Base-by-base conservation (phyloP, 2,113 vertebrate genomes). In the Megatriorchis doriae region DNA sequence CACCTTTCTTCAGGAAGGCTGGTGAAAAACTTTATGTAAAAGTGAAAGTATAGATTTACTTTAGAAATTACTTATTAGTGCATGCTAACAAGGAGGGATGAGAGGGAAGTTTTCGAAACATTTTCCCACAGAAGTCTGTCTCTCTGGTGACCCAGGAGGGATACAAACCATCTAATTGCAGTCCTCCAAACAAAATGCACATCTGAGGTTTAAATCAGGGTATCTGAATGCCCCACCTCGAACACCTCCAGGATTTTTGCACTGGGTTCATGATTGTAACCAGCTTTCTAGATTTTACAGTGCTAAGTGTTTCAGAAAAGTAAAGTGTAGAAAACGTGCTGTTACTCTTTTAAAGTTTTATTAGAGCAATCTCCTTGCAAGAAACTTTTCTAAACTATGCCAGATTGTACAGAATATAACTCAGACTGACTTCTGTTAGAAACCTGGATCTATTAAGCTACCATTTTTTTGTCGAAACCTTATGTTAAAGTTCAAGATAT, bases 331-430 rank as follows among this genome's bases (percentile, higher is more conserved):
- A 93, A 77, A 93, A 85, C 0, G 0, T 53, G 26, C 26, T 81
- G n/a, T 62, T 83, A 68, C 81, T 80, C 20, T 82, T 92, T 93
- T 40, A 93, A 59, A 86, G 32, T 88, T 95, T 95, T 92, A 83
- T 72, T 81, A 67, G n/a, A 11, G 26, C 32, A 70, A 63, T 59
- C 53, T 90, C 62, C 43, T 81, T 81, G 36, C 42, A 93, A 92
- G 53, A 58, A 90, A 75, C 40, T 52, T 9, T 56, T 80, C 29
- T 74, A 80, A 92, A 85, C 34, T 88, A 36, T 56, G 38, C 29
- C 68, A 86, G 48, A 78, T 81, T 79, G 12, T 52, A 21, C 11
- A 32, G 47, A 68, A 68, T 86, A 42, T 27, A 92, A 86, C 45
- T 61, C 38, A 81, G 34, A 47, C 8, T 55, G 22, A 59, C 20